Evolutionary conservation across 2,113 vertebrate genomes (phyloP), one percentile per base, ranked within the genome.

Genomic region (Eudyptes chrysolophus): DNA sequence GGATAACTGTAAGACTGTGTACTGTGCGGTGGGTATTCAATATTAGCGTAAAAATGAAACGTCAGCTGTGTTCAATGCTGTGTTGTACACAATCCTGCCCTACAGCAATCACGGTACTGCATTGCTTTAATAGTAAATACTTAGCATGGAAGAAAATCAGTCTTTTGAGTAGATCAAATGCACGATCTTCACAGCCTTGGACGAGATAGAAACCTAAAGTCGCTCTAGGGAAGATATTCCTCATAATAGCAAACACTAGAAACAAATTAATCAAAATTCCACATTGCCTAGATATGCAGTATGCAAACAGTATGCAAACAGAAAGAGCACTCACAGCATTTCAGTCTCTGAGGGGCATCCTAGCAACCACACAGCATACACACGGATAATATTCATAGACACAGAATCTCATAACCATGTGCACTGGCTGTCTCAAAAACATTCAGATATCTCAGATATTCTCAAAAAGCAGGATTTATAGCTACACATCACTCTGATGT

Each of bases 251-350:
- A 95, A 97, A 95, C 96, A 96, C 87, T 92, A 96, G 97, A 96
- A 97, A 97, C 95, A 89, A 97, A 97, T 97, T 96, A 97, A 97
- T 96, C 95, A 94, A 90, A 96, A 96, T 92, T 94, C 96, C 93
- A 92, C 94, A 96, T 93, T 79, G 87, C 96, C 95, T 94, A 94
- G 93, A 93, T 94, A 49, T 93, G 94, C 92, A 93, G 82, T 93
- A 96, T 97, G 97, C 96, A 97, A 97, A 96, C 92, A 90, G 90
- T 95, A 92, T 90, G 95, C 92, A 96, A 96, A 95, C 94, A 94
- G 94, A 95, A 92, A 96, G 75, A 96, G 94, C 96, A 94, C 92
- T 97, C 93, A 25, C 91, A 95, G 93, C 94, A 95, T 77, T 96
- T 96, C 92, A 88, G 92, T 94, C 94, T 96, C 96, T 51, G 89